Base-by-base conservation (phyloP, 2,888 invertebrate species). In the Mimachlamys varia region DNA sequence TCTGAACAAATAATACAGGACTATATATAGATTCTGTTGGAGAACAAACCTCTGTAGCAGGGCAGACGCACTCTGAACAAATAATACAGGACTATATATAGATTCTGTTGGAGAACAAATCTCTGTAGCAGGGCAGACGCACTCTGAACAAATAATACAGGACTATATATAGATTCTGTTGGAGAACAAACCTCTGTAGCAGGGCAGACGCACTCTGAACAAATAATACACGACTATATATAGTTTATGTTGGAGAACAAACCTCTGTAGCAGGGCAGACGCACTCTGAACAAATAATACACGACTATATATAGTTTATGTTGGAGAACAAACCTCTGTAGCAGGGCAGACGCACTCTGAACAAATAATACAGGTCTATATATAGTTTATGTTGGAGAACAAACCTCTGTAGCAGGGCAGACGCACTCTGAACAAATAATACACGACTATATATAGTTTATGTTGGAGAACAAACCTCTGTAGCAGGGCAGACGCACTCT, bases 381-480 rank as follows among this genome's bases (percentile, higher is more conserved):
- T 44, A 44, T 44, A 44, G 3, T 5, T 44, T 7, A 3, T 44
- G 44, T 44, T 44, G 44, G 4, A 44, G 7, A 44, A 44, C 7
- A 44, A n/a, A n/a, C 76, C 99, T 98, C 27, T 96, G 96, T 89
- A 96, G 89, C 50, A 97, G 89, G 12, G 96, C 95, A 22, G 95
- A 94, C 13, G 95, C 95, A 92, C 95, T 94, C 96, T 96, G 93
- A 92, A 93, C 89, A 89, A 88, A 87, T 5, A 88, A 55, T 87
- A 88, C 19, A 17, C n/a, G 50, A 5, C 7, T 44, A 44, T 5
- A 44, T 44, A 44, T 44, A 44, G 3, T 5, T 44, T 7, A 3
- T 44, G 44, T 44, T 44, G 44, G 4, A 44, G 7, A 44, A 44
- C 7, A 44, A n/a, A n/a, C 76, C 99, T 98, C 27, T 96, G 96